A percentile compares a stretch with the other conserved stretches of the same genome.
phyloP scores from a whole-genome alignment of 2,888 invertebrate species.

The Scaptomyza cyrtandrae region DNA sequence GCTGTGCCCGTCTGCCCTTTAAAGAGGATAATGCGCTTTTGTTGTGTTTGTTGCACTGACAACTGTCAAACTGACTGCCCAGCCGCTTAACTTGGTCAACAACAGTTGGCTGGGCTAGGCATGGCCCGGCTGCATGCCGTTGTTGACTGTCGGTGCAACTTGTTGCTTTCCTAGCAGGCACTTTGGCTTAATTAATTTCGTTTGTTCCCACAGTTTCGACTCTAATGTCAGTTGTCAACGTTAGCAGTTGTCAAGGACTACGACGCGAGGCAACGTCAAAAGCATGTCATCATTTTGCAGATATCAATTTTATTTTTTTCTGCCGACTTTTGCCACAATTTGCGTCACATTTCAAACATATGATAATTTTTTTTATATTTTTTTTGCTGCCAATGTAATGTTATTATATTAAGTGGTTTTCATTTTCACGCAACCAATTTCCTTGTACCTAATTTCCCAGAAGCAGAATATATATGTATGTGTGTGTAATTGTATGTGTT shows the following conservation, averaged over 20 bases:
- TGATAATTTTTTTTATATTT: background rate
- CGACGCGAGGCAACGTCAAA: background rate
- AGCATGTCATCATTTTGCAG: background rate
- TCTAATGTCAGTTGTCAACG: conserved; percentile 11
- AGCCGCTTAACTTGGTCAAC: conserved; percentile 38
- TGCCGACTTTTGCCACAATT: conserved; percentile 17
- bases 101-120: conserved; percentile 19
- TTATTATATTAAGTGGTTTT: conserved; percentile 56
- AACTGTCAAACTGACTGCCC: conserved; percentile 34
- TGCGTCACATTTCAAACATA: conserved; percentile 4
- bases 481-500: background rate
- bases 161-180: conserved; percentile 49
- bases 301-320: conserved; percentile 2
- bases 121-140: background rate
- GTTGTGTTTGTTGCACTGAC: conserved; percentile 30
- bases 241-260: conserved; percentile 12
- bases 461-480: conserved; percentile 7
- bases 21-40: conserved; percentile 48
- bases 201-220: conserved; percentile 46
- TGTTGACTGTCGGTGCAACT: conserved; percentile 42
- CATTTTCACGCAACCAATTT: conserved; percentile 35
- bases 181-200: conserved; percentile 68
- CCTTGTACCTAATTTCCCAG: conserved; percentile 11
- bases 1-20: background rate
- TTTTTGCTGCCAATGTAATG: too few relatives aligned